phyloP scores from a whole-genome alignment of 1,140 invertebrate species.

The Meteorus sp. region DNA sequence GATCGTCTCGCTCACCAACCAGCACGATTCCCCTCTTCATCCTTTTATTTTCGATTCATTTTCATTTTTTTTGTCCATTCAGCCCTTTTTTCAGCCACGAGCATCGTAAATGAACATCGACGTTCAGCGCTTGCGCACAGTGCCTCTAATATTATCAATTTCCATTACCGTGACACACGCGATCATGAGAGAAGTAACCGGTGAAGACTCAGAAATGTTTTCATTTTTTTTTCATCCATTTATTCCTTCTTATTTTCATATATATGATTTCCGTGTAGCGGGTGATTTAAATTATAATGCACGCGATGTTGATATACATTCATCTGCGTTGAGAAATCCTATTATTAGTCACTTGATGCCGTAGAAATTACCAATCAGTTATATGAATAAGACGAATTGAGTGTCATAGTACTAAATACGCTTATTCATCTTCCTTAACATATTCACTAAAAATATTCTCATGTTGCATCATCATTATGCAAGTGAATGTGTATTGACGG shows the following conservation, averaged over 20 bases:
- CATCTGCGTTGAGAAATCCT: no score
- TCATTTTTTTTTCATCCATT: not conserved
- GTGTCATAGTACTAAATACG: no score
- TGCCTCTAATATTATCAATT: slow-evolving; percentile 4
- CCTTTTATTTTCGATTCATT: slow-evolving; percentile 4
- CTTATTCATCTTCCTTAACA: no score
- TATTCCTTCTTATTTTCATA: not conserved
- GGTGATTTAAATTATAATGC: no score
- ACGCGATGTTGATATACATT: no score
- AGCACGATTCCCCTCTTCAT: slow-evolving; percentile 8
- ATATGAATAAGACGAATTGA: no score
- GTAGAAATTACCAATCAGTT: no score
- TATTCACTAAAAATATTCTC: no score
- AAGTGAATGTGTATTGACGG: not conserved
- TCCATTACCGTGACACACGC: not conserved
- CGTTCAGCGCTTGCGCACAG: not conserved
- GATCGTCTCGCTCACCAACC: slow-evolving; percentile 19
- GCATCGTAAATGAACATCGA: not conserved
- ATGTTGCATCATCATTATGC: no score
- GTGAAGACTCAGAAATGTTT: no score
- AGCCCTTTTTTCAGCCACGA: not conserved
- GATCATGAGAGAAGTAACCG: not conserved
- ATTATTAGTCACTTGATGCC: no score
- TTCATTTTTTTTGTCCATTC: slow-evolving; percentile 14
- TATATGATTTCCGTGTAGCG: no score